Base-by-base conservation (phyloP, 2,888 invertebrate genomes). In the Caradrina clavipalpis region DNA sequence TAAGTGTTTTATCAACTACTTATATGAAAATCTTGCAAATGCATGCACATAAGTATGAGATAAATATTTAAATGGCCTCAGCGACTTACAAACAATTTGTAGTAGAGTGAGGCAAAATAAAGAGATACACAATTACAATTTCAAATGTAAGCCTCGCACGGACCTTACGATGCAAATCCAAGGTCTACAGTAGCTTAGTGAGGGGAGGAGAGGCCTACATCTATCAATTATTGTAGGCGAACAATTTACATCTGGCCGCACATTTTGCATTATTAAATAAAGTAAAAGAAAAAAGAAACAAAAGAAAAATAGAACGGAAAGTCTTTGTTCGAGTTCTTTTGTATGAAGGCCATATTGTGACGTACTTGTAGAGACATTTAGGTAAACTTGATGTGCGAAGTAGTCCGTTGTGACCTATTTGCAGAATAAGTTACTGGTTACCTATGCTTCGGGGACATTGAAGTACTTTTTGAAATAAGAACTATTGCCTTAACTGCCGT, bases 81-180 rank as follows among this genome's bases (percentile, higher is more conserved):
- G 59, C 54, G 49, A 47, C 69, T 64, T 45, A 67, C 60, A 80
- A 73, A 69, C 64, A 69, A 64, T 62, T 67, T 73, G 47, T 63
- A 62, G 54, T 39, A 57, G 22, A 73, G 26, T 47, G 47, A 63
- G 47, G 59, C 50, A 60, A 73, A 68, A 70, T 71, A 71, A 78
- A 69, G 69, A 73, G 63, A 76, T 67, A 77, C 67, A 63, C 70
- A 76, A 86, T 86, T 86, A 81, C 80, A 85, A 83, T 83, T 86
- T 85, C 78, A 86, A 85, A 86, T 85, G 67, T 63, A 60, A 69
- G 76, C 69, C 70, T 60, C 62, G 70, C 64, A 71, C 58, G 60
- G 72, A 69, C 69, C 76, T 81, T 81, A 54, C 67, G 64, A 83
- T 86, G 86, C 79, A 85, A 85, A 86, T 86, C 60, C 69, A 69